Evolutionary conservation across 2,113 vertebrate genomes (phyloP), one percentile per base, ranked within the genome.

Genomic region (Stercorarius parasiticus): DNA sequence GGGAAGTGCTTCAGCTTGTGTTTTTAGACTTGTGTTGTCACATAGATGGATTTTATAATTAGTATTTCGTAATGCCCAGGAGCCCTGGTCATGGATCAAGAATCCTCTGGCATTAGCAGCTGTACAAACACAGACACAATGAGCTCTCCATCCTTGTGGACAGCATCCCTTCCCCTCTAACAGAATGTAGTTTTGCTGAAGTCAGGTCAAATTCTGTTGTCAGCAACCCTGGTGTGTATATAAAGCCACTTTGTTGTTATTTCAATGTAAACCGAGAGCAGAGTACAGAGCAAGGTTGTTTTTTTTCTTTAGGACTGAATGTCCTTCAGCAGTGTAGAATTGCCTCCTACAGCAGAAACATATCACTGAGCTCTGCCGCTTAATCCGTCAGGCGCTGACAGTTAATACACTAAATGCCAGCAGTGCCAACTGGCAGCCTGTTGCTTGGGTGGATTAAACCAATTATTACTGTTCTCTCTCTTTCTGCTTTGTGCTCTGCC

Each of bases 41-140:
- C 50, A 65, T 49, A 91, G 89, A 93, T 85, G 53, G 74, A 87
- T 95, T 90, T 96, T 91, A 72, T 65, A 90, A 90, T 87, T 66
- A 82, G 25, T 27, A 49, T 86, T 94, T 93, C 1, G 0, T 36
- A 82, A 82, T 72, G 45, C 62, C 56, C 29, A 20, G 45, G 40
- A 94, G 36, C 36, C 22, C 27, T 79, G 78, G 66, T 80, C 74
- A 82, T 91, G 58, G 74, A 87, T 91, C 74, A 90, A 69, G 70
- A 93, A 61, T 30, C 27, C 25, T 87, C 49, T 76, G 85, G 73
- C 61, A 15, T 76, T 80, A 76, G n/a, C 73, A 82, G 70, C 84
- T 94, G 56, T 49, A 78, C 81, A 84, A 61, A 70, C 29, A 67
- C 23, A 69, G 56, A 58, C 43, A 89, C 59, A 55, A 27, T 21